Conservation (phyloP, 2,888 invertebrate genomes). For the Tetranychus truncatus region DNA sequence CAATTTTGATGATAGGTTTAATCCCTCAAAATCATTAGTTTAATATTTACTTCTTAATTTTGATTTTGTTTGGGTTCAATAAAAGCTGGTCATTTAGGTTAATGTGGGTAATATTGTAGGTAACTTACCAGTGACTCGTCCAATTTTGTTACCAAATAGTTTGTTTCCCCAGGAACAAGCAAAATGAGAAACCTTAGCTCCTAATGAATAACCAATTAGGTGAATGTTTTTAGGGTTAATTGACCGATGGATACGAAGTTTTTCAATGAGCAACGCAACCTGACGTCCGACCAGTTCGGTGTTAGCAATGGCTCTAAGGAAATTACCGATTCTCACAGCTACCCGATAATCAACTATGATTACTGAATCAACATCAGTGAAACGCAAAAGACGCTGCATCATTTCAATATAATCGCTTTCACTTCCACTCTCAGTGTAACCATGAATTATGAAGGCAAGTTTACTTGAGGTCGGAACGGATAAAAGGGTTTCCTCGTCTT, state of each 20-base stretch:
- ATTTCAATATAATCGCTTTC: not conserved
- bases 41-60: no score
- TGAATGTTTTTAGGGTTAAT: constrained; percentile 40
- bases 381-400: not conserved
- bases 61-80: no score
- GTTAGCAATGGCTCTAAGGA: constrained; percentile 49
- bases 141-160: constrained; percentile 50
- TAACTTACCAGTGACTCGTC: constrained; percentile 61
- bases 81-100: constrained; percentile 31
- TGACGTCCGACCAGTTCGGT: constrained; percentile 73
- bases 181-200: constrained; percentile 77
- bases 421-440: not conserved
- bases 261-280: constrained; percentile 34
- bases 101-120: constrained; percentile 64
- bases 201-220: constrained; percentile 71
- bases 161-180: constrained; percentile 44
- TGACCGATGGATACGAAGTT: constrained; percentile 13
- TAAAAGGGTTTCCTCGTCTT: not conserved
- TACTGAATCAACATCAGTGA: not conserved
- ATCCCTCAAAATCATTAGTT: no score
- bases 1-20: no score
- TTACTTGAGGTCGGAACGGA: not conserved
- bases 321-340: not conserved
- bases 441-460: not conserved
- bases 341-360: not conserved